Evolutionary conservation across 2,797 vertebrate genomes (phyloP).

Genomic region (Meda fulgida): DNA sequence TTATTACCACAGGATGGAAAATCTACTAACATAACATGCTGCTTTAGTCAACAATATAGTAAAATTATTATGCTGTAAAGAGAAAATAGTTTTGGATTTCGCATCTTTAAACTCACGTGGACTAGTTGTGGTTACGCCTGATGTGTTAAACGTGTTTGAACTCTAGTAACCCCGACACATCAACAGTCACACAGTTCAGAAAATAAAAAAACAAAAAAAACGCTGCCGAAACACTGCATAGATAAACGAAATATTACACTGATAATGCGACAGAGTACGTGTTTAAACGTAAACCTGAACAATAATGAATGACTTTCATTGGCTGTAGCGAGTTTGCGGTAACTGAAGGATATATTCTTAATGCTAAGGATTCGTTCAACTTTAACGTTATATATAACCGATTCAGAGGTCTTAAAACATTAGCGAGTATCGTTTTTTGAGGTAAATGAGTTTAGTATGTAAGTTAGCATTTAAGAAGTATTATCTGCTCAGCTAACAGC

Average conservation of each 20-base stretch:
- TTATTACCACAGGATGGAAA: conserved; percentile 6
- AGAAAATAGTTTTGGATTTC: neutral
- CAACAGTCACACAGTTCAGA: conserved; percentile 1
- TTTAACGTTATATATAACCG: neutral
- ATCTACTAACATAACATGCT: neutral
- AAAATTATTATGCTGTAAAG: neutral
- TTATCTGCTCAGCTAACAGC: neutral
- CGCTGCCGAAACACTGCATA: neutral
- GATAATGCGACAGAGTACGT: neutral
- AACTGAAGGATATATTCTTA: neutral
- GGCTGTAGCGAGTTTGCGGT: neutral
- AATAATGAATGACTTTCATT: neutral
- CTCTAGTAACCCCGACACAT: conserved; percentile 75
- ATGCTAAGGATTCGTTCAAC: neutral
- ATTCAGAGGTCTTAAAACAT: neutral
- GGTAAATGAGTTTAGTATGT: neutral
- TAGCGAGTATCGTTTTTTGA: neutral
- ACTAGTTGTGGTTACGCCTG: conserved; percentile 14
- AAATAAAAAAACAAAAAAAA: neutral
- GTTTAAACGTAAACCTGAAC: neutral
- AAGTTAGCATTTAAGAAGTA: neutral
- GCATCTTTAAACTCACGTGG: neutral
- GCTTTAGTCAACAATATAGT: neutral
- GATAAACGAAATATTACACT: neutral
- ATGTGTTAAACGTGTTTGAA: conserved; percentile 68